Percentiles rank a stretch among this genome's conserved stretches.
phyloP scores from a whole-genome alignment of 2,888 invertebrate genomes.

The Drosophila falleni region DNA sequence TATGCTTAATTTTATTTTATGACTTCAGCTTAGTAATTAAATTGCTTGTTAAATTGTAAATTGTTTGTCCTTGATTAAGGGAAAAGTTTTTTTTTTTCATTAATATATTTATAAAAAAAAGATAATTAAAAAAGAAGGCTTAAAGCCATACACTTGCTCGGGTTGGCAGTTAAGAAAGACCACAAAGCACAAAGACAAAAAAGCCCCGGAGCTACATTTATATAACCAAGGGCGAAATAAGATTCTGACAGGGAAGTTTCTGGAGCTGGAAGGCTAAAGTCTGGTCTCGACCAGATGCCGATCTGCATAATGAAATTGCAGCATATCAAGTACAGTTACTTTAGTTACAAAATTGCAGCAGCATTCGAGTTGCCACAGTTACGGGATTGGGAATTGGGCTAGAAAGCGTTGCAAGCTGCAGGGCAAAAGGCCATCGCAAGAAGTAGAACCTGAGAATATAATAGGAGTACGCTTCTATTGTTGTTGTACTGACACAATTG shows the following conservation, averaged over 20 bases:
- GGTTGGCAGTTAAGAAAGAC: constrained; percentile 21
- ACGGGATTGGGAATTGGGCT: constrained; percentile 16
- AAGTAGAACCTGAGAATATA: constrained; percentile 70
- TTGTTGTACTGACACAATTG: too few species aligned
- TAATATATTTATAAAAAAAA: constrained; percentile 13
- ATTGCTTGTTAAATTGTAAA: too few species aligned
- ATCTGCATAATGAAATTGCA: constrained; percentile 73
- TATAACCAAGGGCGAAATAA: constrained; percentile 14
- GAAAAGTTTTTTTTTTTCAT: constrained; percentile 46
- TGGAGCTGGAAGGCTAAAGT: constrained; percentile 26
- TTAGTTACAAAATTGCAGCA: constrained; percentile 33
- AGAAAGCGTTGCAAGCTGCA: constrained; percentile 46
- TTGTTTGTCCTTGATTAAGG: constrained; percentile 15
- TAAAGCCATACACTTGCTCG: constrained; percentile 17
- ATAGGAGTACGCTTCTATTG: constrained; percentile 36
- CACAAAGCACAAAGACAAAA: constrained; percentile 16
- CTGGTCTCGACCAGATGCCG: constrained; percentile 47
- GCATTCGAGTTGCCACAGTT: not conserved
- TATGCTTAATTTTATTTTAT: too few species aligned
- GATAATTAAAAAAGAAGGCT: constrained; percentile 26
- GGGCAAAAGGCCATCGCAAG: constrained; percentile 59
- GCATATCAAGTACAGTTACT: constrained; percentile 68
- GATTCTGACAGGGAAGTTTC: constrained; percentile 20
- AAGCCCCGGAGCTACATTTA: constrained; percentile 12
- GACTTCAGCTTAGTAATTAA: too few species aligned